Evolutionary conservation across 2,888 invertebrate species (phyloP).

Genomic region (Fragum whitleyi): DNA sequence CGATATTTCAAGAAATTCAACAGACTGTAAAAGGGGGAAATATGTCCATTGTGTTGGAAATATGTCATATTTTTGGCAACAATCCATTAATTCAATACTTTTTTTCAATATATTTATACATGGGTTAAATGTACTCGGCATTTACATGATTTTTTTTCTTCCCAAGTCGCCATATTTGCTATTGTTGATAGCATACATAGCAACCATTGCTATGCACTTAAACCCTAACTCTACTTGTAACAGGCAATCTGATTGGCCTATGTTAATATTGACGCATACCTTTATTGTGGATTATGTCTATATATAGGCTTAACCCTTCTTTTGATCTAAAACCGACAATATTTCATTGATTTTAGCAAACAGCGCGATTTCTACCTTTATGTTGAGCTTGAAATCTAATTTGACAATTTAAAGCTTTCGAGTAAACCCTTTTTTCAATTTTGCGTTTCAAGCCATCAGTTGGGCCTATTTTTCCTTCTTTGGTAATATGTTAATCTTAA

Average conservation of each 20-base stretch:
- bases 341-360: too few species aligned
- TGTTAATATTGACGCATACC: conserved; percentile 36
- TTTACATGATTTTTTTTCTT: not conserved
- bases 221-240: conserved; percentile 31
- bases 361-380: too few species aligned
- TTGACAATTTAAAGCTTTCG: too few species aligned
- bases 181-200: conserved; percentile 65
- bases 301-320: conserved; percentile 11
- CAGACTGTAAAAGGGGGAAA: conserved; percentile 10
- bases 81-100: not conserved
- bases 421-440: too few species aligned
- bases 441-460: too few species aligned
- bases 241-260: conserved; percentile 49
- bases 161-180: conserved; percentile 52
- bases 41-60: not conserved
- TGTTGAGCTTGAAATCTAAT: too few species aligned
- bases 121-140: not conserved
- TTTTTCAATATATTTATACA: too few species aligned
- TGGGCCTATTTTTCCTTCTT: too few species aligned
- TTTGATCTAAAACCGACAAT: not conserved
- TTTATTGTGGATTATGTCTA: conserved; percentile 19
- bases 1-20: not conserved
- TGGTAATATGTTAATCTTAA: too few species aligned
- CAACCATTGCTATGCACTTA: conserved; percentile 61
- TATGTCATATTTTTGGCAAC: not conserved